These are phyloP conservation scores for Petrolisthes cinctipes DNA, from an alignment of 2,888 invertebrate genomes.

Conservation along the genomic window DNA sequence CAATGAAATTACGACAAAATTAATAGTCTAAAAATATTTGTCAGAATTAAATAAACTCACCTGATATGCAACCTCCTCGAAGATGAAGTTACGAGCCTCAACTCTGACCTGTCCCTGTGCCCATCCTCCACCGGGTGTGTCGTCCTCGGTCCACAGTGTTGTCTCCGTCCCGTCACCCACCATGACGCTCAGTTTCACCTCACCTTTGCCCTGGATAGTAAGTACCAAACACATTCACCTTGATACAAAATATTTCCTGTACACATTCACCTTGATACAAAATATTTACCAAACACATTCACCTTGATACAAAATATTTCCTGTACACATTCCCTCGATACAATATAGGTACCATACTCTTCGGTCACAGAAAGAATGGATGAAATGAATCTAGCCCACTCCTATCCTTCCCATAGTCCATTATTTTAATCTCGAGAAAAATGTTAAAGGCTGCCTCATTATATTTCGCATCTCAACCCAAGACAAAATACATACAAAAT, in stretches of 20 bases:
- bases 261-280: too few relatives aligned
- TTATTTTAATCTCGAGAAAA: too few relatives aligned
- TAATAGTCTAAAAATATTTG: conserved; percentile 16
- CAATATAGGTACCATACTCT: too few relatives aligned
- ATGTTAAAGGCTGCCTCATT: too few relatives aligned
- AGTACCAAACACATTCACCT: too few relatives aligned
- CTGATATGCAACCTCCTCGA: conserved; percentile 38
- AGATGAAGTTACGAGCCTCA: conserved; percentile 17
- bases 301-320: too few relatives aligned
- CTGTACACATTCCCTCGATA: too few relatives aligned
- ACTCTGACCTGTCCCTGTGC: conserved; percentile 35
- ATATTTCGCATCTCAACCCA: too few relatives aligned
- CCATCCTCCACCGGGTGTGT: conserved; percentile 18
- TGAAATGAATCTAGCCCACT: not conserved
- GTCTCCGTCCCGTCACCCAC: conserved; percentile 14
- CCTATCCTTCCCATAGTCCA: not conserved
- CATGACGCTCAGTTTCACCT: conserved; percentile 28
- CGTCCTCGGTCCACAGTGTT: conserved; percentile 24
- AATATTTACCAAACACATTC: too few relatives aligned
- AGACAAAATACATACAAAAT: too few relatives aligned
- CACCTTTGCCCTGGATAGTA: not conserved
- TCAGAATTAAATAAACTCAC: not conserved
- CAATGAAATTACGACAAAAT: not conserved
- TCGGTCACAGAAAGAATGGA: too few relatives aligned
- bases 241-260: too few relatives aligned